Conservation (phyloP, 2,797 vertebrate genomes). For the Crocidura indochinensis region DNA sequence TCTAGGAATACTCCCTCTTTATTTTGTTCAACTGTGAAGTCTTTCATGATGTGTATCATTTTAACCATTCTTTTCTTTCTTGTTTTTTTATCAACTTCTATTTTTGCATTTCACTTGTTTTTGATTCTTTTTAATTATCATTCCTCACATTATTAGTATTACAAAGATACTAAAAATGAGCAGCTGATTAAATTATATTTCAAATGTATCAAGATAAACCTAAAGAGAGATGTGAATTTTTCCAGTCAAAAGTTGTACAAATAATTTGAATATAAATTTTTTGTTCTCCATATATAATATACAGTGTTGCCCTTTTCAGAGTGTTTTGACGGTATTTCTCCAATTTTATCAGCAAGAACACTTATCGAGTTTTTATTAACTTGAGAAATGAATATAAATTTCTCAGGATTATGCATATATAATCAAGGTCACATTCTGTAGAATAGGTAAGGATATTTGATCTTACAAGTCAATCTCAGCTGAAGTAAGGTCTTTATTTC, state of each 20-base stretch:
- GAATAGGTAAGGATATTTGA: neutral
- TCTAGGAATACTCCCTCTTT: neutral
- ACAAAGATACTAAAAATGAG: neutral
- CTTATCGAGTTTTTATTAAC: neutral
- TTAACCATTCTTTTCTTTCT: too few relatives aligned
- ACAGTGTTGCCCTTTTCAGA: neutral
- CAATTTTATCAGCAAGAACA: neutral
- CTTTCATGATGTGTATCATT: neutral
- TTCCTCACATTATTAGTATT: neutral
- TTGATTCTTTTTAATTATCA: neutral
- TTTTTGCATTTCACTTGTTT: neutral
- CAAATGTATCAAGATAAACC: neutral
- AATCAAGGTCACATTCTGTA: neutral
- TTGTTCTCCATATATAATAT: neutral
- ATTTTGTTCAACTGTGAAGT: neutral
- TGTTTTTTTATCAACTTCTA: neutral
- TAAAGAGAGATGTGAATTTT: neutral
- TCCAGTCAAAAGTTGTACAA: conserved; percentile 18
- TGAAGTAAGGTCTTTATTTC: conserved; percentile 19
- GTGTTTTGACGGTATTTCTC: neutral
- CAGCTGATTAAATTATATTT: neutral
- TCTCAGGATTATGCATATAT: neutral
- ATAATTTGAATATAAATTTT: conserved; percentile 5
- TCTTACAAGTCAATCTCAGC: neutral
- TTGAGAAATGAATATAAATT: neutral